phyloP scores from a whole-genome alignment of 2,113 vertebrate species.

The Ptychochromis oligacanthus region DNA sequence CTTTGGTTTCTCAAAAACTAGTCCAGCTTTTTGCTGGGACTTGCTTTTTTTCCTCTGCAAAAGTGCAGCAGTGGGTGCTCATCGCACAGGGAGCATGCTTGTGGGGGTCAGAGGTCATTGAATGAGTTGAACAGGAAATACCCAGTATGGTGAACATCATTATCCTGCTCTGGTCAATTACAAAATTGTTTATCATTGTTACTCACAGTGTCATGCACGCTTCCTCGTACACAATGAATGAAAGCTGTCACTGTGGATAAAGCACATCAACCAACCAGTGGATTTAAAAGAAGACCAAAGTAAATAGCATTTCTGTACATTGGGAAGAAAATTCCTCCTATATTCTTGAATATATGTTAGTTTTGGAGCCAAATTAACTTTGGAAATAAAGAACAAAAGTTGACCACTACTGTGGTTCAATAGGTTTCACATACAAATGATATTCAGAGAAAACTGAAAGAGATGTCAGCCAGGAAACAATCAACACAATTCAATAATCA shows the following conservation, averaged over 20 bases:
- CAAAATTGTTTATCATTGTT: constrained; percentile 43
- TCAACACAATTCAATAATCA: constrained; percentile 71
- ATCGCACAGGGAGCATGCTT: constrained; percentile 44
- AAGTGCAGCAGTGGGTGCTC: neutral
- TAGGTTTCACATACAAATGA: neutral
- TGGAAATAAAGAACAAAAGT: neutral
- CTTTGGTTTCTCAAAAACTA: too few relatives aligned
- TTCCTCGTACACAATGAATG: neutral
- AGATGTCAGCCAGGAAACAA: constrained; percentile 60
- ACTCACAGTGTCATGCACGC: neutral
- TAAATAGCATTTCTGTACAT: neutral
- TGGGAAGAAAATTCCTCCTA: neutral
- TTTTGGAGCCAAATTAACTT: neutral
- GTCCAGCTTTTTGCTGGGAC: neutral
- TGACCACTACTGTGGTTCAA: neutral
- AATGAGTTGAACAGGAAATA: constrained; percentile 68
- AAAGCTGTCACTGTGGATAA: too few relatives aligned
- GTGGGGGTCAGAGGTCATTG: constrained; percentile 49
- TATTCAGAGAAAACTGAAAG: neutral
- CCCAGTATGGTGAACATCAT: constrained; percentile 60
- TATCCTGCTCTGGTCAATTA: constrained; percentile 59
- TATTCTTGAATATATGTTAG: neutral
- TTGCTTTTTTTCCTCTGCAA: neutral
- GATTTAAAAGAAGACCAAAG: neutral
- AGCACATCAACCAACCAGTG: too few relatives aligned